These are phyloP conservation scores for Sitta europaea DNA, from an alignment of 2,113 vertebrate genomes.

Conservation along the genomic window DNA sequence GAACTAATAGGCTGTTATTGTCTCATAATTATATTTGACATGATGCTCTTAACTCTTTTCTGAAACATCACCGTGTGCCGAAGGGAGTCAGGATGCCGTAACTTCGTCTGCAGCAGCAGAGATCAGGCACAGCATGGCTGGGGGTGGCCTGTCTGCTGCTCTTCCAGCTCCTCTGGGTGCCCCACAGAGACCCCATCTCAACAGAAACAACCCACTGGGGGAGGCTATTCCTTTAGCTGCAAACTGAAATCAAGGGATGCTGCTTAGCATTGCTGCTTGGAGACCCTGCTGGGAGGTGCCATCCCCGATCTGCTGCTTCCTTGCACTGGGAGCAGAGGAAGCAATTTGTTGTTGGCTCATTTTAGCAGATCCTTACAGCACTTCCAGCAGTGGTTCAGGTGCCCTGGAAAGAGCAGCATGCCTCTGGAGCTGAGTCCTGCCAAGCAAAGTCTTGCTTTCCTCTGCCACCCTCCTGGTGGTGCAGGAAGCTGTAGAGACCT, in stretches of 20 bases:
- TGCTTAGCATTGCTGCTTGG: not conserved
- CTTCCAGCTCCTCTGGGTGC: not conserved
- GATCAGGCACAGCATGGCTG: fast-evolving
- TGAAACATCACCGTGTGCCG: not conserved
- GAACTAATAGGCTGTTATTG: slow-evolving; percentile 67
- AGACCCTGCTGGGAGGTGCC: not conserved
- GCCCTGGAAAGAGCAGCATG: not conserved
- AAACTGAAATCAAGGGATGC: not conserved
- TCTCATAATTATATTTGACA: slow-evolving; percentile 64
- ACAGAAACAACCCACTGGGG: not conserved
- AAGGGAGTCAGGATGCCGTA: not conserved
- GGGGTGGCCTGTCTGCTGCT: not conserved
- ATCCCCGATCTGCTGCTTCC: not conserved
- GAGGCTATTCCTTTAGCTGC: not conserved
- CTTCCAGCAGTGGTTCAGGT: not conserved
- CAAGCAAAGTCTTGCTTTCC: not conserved
- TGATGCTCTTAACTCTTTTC: slow-evolving; percentile 42
- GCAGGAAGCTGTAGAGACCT: fast-evolving
- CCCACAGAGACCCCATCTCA: not conserved
- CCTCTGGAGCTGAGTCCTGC: not conserved
- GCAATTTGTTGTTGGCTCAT: not conserved
- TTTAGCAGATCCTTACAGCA: not conserved
- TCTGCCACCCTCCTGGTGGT: not conserved
- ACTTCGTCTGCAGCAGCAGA: not conserved
- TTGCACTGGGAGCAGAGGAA: not conserved